These are phyloP conservation scores for Rhegmatorhina hoffmannsi DNA, from an alignment of 2,113 vertebrate species.

Conservation along the genomic window DNA sequence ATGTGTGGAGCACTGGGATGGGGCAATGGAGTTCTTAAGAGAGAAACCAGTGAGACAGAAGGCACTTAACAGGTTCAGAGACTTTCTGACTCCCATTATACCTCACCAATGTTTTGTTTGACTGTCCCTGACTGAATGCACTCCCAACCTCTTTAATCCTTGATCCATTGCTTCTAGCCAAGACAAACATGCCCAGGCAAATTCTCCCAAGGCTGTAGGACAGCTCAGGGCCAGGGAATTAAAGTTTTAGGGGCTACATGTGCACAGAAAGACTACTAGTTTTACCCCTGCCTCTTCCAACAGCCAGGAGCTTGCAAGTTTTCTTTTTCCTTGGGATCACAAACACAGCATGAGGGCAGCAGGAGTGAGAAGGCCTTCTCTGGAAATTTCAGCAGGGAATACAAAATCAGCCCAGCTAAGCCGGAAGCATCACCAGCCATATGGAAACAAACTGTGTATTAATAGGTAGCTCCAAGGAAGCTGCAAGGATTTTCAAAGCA, in stretches of 20 bases:
- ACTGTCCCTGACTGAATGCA: rapidly evolving
- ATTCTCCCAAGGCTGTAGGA: not conserved
- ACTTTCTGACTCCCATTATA: not conserved
- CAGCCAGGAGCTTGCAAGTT: not conserved
- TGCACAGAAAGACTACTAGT: rapidly evolving
- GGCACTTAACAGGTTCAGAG: not conserved
- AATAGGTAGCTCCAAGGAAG: not conserved
- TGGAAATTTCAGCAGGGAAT: not conserved
- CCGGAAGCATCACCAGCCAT: not conserved
- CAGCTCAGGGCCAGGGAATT: not conserved
- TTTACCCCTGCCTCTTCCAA: not conserved
- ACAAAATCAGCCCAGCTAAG: not conserved
- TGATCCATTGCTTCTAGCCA: not conserved
- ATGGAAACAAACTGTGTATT: not conserved
- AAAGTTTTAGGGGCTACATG: not conserved
- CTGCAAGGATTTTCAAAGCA: not conserved
- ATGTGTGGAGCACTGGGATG: rapidly evolving
- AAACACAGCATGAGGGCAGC: not conserved
- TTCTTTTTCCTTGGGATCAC: not conserved
- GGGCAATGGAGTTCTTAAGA: not conserved
- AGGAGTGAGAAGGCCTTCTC: not conserved
- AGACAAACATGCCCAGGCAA: not conserved
- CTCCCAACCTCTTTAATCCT: not conserved
- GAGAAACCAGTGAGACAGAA: not conserved
- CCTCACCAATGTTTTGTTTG: not conserved